These are phyloP conservation scores for Yponomeuta evonymella DNA, from an alignment of 2,888 invertebrate genomes.

Conservation along the genomic window DNA sequence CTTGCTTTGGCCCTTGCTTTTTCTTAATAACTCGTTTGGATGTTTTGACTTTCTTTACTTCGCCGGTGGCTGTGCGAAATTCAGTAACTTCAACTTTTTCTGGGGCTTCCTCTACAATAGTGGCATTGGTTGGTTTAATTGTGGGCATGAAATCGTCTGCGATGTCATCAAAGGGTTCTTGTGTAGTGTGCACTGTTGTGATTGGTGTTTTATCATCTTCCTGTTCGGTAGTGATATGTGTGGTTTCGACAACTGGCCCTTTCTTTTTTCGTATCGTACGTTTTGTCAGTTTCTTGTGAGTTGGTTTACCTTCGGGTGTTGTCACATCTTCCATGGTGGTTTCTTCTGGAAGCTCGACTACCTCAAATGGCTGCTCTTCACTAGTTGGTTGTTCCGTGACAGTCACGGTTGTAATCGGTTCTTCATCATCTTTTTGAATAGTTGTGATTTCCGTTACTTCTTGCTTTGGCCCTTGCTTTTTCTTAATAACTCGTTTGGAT, in stretches of 20 bases:
- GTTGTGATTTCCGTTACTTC: too few relatives aligned
- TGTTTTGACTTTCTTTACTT: conserved; percentile 22
- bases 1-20: conserved; percentile 35
- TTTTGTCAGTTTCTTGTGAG: conserved; percentile 33
- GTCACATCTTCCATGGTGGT: conserved; percentile 14
- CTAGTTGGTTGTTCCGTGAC: too few relatives aligned
- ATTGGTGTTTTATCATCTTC: conserved; percentile 57
- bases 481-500: too few relatives aligned
- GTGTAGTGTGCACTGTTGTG: conserved; percentile 44
- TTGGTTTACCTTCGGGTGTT: conserved; percentile 28
- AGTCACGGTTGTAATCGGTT: too few relatives aligned
- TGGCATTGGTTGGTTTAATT: conserved; percentile 26
- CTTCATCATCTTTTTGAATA: too few relatives aligned
- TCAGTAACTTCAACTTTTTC: conserved; percentile 44
- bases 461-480: too few relatives aligned
- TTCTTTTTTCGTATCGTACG: conserved; percentile 39
- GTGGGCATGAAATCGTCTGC: conserved; percentile 22
- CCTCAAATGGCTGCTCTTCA: conserved; percentile 32
- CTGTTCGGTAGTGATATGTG: conserved; percentile 46
- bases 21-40: conserved; percentile 37
- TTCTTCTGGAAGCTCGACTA: conserved; percentile 34
- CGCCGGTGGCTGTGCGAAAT: conserved; percentile 31
- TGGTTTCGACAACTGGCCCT: conserved; percentile 49
- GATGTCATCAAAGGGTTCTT: conserved; percentile 36
- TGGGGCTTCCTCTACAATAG: conserved; percentile 32